Evolutionary conservation across 1,140 invertebrate genomes (phyloP).

Genomic region (Drosophila nigromelanica): DNA sequence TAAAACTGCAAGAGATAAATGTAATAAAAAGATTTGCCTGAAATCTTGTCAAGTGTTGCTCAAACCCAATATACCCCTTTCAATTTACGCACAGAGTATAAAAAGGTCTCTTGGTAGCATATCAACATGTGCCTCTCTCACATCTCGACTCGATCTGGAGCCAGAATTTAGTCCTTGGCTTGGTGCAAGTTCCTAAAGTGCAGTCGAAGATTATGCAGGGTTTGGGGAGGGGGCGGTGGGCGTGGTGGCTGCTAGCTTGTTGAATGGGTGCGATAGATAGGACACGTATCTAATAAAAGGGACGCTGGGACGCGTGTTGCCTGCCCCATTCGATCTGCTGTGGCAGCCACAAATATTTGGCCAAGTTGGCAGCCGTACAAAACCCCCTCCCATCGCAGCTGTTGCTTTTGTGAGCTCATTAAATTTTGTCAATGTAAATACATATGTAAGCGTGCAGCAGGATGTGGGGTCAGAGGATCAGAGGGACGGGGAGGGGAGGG

Average conservation of each 20-base stretch:
- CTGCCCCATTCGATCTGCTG: constrained; percentile 43
- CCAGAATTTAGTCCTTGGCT: too few relatives aligned
- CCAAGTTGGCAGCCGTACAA: constrained; percentile 21
- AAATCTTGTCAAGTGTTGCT: too few relatives aligned
- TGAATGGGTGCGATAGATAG: constrained; percentile 58
- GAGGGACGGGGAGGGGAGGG: neutral
- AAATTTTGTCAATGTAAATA: constrained; percentile 76
- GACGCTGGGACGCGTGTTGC: constrained; percentile 51
- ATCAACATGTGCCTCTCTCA: neutral
- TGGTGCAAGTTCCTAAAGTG: neutral
- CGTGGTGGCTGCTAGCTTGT: constrained; percentile 2
- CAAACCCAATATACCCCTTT: neutral
- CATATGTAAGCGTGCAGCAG: constrained; percentile 28
- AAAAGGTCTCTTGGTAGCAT: neutral
- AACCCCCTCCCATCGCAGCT: neutral
- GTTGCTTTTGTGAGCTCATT: constrained; percentile 70
- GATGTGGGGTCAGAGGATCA: neutral
- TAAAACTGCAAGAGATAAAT: too few relatives aligned
- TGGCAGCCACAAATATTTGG: constrained; percentile 62
- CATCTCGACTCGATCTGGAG: too few relatives aligned
- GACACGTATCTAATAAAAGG: constrained; percentile 78
- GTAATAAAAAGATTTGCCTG: too few relatives aligned
- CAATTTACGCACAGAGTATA: neutral
- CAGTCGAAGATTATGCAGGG: constrained; percentile 10
- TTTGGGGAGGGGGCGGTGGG: neutral